These are phyloP conservation scores for Cryptocephalus moraei DNA, from an alignment of 2,888 invertebrate genomes.

Conservation along the genomic window DNA sequence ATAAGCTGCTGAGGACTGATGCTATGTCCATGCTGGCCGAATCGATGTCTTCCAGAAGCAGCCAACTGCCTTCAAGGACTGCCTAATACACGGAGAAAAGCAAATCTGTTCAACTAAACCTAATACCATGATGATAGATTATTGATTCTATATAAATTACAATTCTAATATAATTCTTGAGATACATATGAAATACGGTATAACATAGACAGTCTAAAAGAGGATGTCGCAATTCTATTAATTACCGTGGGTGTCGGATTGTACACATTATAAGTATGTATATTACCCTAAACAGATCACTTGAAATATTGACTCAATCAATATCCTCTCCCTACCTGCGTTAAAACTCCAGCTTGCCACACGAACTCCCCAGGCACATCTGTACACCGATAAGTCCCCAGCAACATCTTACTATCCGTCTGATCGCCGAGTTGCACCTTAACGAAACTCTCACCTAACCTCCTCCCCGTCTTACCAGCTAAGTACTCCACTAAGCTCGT, in stretches of 20 bases:
- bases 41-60: slow-evolving; percentile 92
- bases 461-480: slow-evolving; percentile 66
- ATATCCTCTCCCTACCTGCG: slow-evolving; percentile 48
- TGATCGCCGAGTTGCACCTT: slow-evolving; percentile 95
- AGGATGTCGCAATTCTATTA: no score
- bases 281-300: no score
- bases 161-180: no score
- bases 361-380: slow-evolving; percentile 96
- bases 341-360: slow-evolving; percentile 92
- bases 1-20: slow-evolving; percentile 71
- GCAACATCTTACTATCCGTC: slow-evolving; percentile 88
- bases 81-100: slow-evolving; percentile 42
- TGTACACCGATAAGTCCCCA: slow-evolving; percentile 90
- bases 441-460: slow-evolving; percentile 46
- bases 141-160: no score
- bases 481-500: slow-evolving; percentile 81
- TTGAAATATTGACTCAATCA: neutral
- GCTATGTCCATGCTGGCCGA: slow-evolving; percentile 88
- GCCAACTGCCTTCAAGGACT: slow-evolving; percentile 78
- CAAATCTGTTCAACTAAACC: no score
- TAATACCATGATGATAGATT: no score
- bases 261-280: no score
- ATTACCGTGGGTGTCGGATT: no score
- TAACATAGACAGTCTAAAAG: no score
- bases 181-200: no score